Percentiles rank a stretch among this genome's conserved stretches.
phyloP scores from a whole-genome alignment of 2,888 invertebrate genomes.

The Aspidiotus destructor region DNA sequence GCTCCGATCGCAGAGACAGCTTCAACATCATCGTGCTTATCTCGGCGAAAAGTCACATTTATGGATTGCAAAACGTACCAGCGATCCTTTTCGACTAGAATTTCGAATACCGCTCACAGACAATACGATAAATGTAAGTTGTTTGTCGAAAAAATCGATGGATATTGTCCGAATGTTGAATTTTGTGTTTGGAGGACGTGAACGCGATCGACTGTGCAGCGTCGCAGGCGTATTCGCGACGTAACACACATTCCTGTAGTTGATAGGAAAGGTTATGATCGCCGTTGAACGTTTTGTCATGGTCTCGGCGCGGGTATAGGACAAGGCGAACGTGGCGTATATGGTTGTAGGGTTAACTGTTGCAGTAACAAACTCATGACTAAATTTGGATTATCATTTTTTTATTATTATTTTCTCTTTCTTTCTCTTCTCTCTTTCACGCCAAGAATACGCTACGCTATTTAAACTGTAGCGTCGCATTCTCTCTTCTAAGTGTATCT shows the following conservation, averaged over 20 bases:
- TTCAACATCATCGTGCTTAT: background rate
- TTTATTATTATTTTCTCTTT: background rate
- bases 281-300: too few relatives aligned
- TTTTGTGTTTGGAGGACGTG: slow-evolving; percentile 19
- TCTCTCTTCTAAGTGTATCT: too few relatives aligned
- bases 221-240: slow-evolving; percentile 30
- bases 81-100: background rate
- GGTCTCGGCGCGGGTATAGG: slow-evolving; percentile 2
- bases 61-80: slow-evolving; percentile 20
- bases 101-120: too few relatives aligned
- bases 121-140: too few relatives aligned
- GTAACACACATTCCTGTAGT: too few relatives aligned
- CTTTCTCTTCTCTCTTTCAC: background rate
- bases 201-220: slow-evolving; percentile 31
- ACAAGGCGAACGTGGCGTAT: slow-evolving; percentile 12
- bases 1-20: slow-evolving; percentile 36
- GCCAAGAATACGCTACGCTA: background rate
- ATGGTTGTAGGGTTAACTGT: too few relatives aligned
- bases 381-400: slow-evolving; percentile 21
- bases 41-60: slow-evolving; percentile 39
- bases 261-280: too few relatives aligned
- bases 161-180: background rate
- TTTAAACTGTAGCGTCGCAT: too few relatives aligned
- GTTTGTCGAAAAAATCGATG: too few relatives aligned
- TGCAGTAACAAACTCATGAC: slow-evolving; percentile 20